A percentile compares a stretch with the other conserved stretches of the same genome.
Evolutionary conservation across 2,113 vertebrate genomes (phyloP).

Genomic region (Myocastor coypus): DNA sequence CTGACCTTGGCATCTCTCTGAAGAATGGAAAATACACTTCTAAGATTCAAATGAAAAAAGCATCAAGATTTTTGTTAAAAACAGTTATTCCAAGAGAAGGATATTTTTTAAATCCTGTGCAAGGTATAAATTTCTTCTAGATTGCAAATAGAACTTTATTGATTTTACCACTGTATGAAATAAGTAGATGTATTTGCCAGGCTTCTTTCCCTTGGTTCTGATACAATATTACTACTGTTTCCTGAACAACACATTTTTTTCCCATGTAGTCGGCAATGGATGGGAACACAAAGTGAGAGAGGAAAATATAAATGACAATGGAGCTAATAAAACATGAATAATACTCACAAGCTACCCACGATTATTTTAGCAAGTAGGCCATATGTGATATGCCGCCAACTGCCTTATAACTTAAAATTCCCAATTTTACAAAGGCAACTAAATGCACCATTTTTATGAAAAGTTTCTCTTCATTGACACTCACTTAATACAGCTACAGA

Average conservation of each 20-base stretch:
- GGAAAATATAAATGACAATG: neutral
- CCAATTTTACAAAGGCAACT: neutral
- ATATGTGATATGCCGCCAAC: neutral
- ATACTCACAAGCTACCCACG: neutral
- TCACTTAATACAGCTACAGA: neutral
- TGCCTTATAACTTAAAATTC: neutral
- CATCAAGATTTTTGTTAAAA: conserved; percentile 16
- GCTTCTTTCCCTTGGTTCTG: neutral
- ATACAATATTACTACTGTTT: neutral
- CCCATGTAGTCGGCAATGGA: neutral
- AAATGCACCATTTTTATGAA: conserved; percentile 11
- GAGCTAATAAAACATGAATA: neutral
- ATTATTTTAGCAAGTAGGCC: neutral
- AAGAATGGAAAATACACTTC: conserved; percentile 67
- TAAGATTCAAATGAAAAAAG: conserved; percentile 61
- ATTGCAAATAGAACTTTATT: neutral
- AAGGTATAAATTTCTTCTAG: conserved; percentile 37
- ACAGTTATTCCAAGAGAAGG: neutral
- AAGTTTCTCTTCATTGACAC: neutral
- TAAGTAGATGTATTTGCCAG: neutral
- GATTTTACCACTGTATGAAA: neutral
- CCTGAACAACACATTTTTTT: neutral
- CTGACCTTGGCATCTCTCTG: conserved; percentile 30
- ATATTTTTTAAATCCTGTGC: conserved; percentile 3
- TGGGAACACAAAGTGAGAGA: neutral